Conservation (phyloP, 2,888 invertebrate species). For the Baccha elongata region DNA sequence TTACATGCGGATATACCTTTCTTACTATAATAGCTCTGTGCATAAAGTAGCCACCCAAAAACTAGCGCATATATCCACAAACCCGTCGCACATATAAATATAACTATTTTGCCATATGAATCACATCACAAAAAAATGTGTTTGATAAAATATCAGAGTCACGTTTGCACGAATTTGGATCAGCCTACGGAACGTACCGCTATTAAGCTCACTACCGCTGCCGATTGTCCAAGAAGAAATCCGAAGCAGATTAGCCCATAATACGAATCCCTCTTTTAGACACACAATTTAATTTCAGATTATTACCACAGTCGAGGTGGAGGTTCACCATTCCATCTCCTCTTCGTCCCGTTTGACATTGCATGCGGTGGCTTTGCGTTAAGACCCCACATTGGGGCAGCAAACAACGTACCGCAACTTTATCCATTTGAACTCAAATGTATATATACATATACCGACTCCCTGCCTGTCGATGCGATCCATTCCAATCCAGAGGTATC, state of each 20-base stretch:
- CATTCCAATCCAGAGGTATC: constrained; percentile 27
- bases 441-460: constrained; percentile 25
- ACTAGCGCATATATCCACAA: background rate
- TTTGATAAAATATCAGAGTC: constrained; percentile 73
- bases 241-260: background rate
- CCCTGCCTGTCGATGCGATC: constrained; percentile 35
- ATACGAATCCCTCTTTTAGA: constrained; percentile 47
- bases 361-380: background rate
- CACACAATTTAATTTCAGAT: constrained; percentile 68
- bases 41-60: constrained; percentile 62
- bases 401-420: constrained; percentile 31
- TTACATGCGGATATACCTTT: constrained; percentile 62
- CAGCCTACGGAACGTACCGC: constrained; percentile 69
- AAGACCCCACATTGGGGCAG: constrained; percentile 30
- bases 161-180: constrained; percentile 74
- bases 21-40: background rate
- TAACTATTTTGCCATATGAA: constrained; percentile 60
- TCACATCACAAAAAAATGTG: constrained; percentile 53
- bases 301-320: constrained; percentile 54
- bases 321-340: constrained; percentile 31
- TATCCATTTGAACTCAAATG: constrained; percentile 56
- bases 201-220: constrained; percentile 53
- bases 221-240: background rate
- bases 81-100: no score
- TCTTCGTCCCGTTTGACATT: background rate